Evolutionary conservation across 2,888 invertebrate species (phyloP), one percentile per base, ranked within the genome.

Genomic region (Nasonovia ribisnigri): DNA sequence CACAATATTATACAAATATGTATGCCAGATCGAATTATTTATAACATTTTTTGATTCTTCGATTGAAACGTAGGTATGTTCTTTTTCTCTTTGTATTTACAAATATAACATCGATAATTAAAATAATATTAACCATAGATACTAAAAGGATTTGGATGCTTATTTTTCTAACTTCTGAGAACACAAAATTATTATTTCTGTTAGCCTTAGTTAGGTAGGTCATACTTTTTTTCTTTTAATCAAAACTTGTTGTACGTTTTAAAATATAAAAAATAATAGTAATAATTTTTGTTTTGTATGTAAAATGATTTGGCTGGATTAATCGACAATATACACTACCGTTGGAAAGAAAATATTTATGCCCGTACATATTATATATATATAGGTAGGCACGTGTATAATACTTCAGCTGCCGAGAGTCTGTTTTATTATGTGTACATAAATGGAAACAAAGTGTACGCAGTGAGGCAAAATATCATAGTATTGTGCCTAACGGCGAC

Each of bases 221-320:
- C 4, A n/a, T n/a, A 67, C 13, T 60, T 67, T 60, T n/a, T 67
- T 13, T 29, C 3, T 13, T n/a, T n/a, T n/a, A 13, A 67, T n/a
- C 60, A 13, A n/a, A 29, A 67, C 60, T 11, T n/a, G 13, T n/a
- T 60, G 51, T 51, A 13, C 29, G 11, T 67, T 67, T n/a, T 67
- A n/a, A 67, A n/a, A n/a, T n/a, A 67, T 67, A n/a, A n/a, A n/a
- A n/a, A 67, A 67, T 67, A 67, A 67, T 67, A 67, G n/a, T 67
- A n/a, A 67, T 67, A 0, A 67, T n/a, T 67, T 11, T 67, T n/a
- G n/a, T 67, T 67, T 13, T 67, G 11, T 67, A n/a, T 67, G 13
- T 1, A n/a, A n/a, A 67, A 13, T 67, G 13, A 67, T 67, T 67
- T 67, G 13, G 29, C 60, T 67, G n/a, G 60, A 67, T 67, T n/a